Conservation (phyloP, 2,797 vertebrate species). For the Sebastes taczanowskii region DNA sequence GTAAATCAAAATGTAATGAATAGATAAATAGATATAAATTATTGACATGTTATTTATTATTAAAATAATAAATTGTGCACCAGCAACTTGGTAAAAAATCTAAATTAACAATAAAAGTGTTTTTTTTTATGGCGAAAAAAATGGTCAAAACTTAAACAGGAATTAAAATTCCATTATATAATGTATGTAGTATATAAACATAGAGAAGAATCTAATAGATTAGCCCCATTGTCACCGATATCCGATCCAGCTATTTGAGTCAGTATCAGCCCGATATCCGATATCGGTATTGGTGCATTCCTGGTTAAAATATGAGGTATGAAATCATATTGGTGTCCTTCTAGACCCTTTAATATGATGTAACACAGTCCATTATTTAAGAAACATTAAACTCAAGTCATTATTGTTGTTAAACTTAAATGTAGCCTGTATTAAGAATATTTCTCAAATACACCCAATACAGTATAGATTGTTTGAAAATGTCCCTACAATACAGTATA, state of each 20-base stretch:
- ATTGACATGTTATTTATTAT: not conserved
- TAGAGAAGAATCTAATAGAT: no score
- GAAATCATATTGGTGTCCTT: not conserved
- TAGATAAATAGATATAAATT: not conserved
- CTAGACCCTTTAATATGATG: not conserved
- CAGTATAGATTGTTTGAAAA: not conserved
- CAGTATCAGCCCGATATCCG: accelerated
- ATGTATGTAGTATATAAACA: no score
- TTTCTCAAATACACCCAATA: not conserved
- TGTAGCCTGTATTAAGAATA: not conserved
- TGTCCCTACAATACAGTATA: not conserved
- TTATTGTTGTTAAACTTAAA: not conserved
- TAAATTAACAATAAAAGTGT: not conserved
- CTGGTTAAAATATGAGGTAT: not conserved
- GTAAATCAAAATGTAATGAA: no score
- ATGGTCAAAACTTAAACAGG: no score
- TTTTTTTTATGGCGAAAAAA: no score
- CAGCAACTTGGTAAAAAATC: not conserved
- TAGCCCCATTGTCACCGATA: no score
- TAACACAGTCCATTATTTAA: not conserved
- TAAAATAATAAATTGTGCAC: not conserved
- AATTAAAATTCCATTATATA: no score
- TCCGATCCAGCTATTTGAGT: no score
- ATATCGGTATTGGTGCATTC: no score
- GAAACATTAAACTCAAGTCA: not conserved